phyloP scores from a whole-genome alignment of 2,888 invertebrate species.

The Lacanobia oleracea region DNA sequence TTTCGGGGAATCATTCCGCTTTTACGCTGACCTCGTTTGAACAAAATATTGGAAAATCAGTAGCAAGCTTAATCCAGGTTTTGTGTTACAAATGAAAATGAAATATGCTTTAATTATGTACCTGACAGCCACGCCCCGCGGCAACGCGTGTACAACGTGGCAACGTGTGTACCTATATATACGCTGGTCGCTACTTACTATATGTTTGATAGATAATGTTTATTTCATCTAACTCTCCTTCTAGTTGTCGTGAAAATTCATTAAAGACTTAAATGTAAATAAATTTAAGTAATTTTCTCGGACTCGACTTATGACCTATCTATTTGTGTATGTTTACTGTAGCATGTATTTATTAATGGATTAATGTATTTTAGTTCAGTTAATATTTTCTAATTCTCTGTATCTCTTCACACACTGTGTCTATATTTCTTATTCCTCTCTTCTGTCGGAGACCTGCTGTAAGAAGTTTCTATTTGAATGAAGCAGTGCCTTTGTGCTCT shows the following conservation, averaged over 20 bases:
- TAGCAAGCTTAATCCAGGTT: conserved; percentile 21
- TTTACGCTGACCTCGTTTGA: conserved; percentile 31
- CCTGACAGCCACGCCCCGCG: conserved; percentile 16
- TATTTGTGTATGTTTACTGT: no score
- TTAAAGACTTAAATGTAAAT: no score
- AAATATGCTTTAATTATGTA: conserved; percentile 46
- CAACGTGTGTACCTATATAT: neutral
- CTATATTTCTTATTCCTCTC: no score
- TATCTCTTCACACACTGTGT: no score
- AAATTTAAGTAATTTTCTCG: no score
- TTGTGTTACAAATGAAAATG: conserved; percentile 52
- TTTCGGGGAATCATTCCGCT: conserved; percentile 44
- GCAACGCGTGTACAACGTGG: conserved; percentile 7
- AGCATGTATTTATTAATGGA: no score
- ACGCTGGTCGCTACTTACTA: neutral
- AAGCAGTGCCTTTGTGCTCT: no score
- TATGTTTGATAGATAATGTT: neutral
- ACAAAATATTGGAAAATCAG: conserved; percentile 54
- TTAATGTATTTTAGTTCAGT: no score
- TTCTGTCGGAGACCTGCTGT: no score
- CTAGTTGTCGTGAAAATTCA: neutral
- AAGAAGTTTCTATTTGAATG: no score
- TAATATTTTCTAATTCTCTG: no score
- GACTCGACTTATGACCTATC: no score
- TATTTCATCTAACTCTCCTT: neutral